Evolutionary conservation across 2,797 vertebrate genomes (phyloP), one percentile per base, ranked within the genome.

Genomic region (Acanthurus leucopareius): DNA sequence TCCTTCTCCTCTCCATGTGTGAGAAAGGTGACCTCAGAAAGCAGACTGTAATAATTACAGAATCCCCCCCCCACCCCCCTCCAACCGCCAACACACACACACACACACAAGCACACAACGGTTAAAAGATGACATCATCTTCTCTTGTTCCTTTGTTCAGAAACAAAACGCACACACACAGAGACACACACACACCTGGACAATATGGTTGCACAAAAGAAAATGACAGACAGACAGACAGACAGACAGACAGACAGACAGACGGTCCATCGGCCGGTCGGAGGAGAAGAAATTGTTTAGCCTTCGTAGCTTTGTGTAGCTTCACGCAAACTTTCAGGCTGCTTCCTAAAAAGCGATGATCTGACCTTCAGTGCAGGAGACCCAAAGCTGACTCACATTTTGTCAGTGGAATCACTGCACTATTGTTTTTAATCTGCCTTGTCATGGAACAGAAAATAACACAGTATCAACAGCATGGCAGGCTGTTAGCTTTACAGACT

Each of bases 61-160:
- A 56, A 51, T 0, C 25, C 35, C 63, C 65, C 61, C 25, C 25
- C 2, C 25, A 25, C 25, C 25, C 25, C 25, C 25, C 2, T 25
- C 49, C 38, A 58, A 52, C 66, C 5, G 13, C 62, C n/a, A 0
- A 40, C 63, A 60, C 64, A 61, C 65, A 35, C 64, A 61, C 65
- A 35, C 77, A 57, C 56, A 75, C 16, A 75, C 64, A 53, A 5
- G 2, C 66, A 14, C 58, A 84, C 49, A 83, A 69, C 25, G 4
- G 79, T 56, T 77, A 79, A 85, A 68, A 47, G 66, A 91, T 93
- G 91, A 92, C 91, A 90, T 92, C 91, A 94, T 85, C 80, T 38
- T 72, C 75, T 83, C 83, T 62, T 63, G 58, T 72, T 90, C 52
- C 77, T 90, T 87, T 89, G 84, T 91, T 87, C 61, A 62, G 56